Base-by-base conservation (phyloP, 2,113 vertebrate genomes). In the Pampusana beccarii region DNA sequence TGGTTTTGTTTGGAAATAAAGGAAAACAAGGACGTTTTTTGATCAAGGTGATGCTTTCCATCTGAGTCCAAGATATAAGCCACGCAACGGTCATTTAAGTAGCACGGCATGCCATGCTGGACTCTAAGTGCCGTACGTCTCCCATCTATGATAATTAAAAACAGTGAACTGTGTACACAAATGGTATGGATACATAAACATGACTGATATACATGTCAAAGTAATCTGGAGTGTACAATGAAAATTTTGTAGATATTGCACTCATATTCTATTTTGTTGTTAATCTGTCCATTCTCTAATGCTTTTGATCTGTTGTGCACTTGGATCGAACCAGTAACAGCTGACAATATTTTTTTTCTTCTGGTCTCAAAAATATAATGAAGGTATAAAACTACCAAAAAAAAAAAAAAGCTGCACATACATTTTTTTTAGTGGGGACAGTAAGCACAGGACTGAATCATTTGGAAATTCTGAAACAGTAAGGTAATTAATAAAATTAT, bases 271-370 rank as follows among this genome's bases (percentile, higher is more conserved):
- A 24, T 56, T 80, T 86, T 80, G 53, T 78, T 14, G 2, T 42
- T 42, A 1, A 31, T 28, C 74, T 51, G 16, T 61, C 53, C n/a
- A 51, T n/a, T 79, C 13, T 20, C 10, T 77, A 18, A 2, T 10
- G n/a, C 5, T 46, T 95, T 80, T 71, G 24, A 95, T 96, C 81
- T 84, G 60, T 88, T 86, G 92, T 95, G 94, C 95, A 97, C 83
- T 94, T 92, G 95, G 93, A 87, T 18, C 8, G 11, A 91, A 88
- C 31, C 66, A 93, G 50, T 91, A 95, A 91, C 29, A 92, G 83
- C 53, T 92, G 36, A 64, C n/a, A 73, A 65, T 29, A 46, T 5
- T 26, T 29, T 65, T 93, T 93, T 51, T 40, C 57, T 77, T 87
- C 79, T 14, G 1, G 34, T 88, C 65, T 86, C 64, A 71, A 91